Base-by-base conservation (phyloP, 2,797 vertebrate species). In the Danio kyathit region DNA sequence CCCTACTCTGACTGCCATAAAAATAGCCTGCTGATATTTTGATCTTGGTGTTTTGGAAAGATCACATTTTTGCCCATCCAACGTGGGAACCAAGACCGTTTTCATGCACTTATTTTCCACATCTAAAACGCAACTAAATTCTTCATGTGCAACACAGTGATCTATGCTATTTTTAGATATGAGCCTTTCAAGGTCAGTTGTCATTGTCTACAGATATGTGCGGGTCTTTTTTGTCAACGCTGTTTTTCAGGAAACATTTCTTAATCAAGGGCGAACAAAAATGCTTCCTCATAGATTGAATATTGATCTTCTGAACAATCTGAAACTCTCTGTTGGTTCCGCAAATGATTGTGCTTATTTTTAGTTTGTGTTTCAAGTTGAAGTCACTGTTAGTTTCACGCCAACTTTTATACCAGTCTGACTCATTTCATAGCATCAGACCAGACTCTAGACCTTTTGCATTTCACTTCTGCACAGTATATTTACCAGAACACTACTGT, bases 21-120 rank as follows among this genome's bases (percentile, higher is more conserved):
- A 81, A 85, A 85, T 76, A 81, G 49, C 64, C 10, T n/a, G 11
- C 38, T 48, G n/a, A 46, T 63, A 59, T 80, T 82, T 79, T 54
- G 16, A 46, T 54, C 17, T 64, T 19, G 17, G 17, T 56, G 49
- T 67, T 78, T 76, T 40, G 46, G 40, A 81, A 59, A 46, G 49
- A 70, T 70, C 17, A 14, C 17, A 16, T 11, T 21, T 76, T 44
- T 46, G 19, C 49, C n/a, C n/a, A 0, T 21, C 54, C 44, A 51
- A 6, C 29, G 4, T 75, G 57, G 57, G 72, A 61, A 67, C 41
- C 10, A 38, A 44, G 14, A 46, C 29, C 2, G 46, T 77, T 69
- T 78, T 19, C 6, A 14, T 7, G 38, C 49, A 16, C 12, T 69
- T 49, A 5, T 54, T 56, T 17, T 41, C 10, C 5, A 52, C 9